These are phyloP conservation scores for Eurytoma adleriae DNA, from an alignment of 2,888 invertebrate genomes.

Conservation along the genomic window DNA sequence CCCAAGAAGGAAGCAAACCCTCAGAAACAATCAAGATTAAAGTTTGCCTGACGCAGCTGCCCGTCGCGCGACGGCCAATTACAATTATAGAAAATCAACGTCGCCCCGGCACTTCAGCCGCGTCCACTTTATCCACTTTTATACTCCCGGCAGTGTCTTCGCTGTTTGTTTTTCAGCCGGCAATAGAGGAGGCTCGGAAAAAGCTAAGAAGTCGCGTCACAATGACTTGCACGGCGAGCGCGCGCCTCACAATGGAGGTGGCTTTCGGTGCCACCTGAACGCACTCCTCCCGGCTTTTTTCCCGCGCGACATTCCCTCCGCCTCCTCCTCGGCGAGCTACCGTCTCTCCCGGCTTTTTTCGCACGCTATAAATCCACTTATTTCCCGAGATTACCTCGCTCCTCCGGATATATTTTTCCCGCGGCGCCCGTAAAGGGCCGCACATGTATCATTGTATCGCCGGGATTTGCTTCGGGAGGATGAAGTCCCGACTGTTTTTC, in stretches of 20 bases:
- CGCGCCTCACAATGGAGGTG: slow-evolving; percentile 51
- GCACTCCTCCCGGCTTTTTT: slow-evolving; percentile 32
- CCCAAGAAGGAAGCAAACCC: not conserved
- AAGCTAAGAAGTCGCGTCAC: slow-evolving; percentile 49
- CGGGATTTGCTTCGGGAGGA: slow-evolving; percentile 38
- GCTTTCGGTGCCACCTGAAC: slow-evolving; percentile 53
- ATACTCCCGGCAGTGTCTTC: not conserved
- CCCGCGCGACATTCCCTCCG: slow-evolving; percentile 3
- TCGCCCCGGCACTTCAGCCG: not conserved
- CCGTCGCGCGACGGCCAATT: slow-evolving; percentile 44
- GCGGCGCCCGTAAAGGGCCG: slow-evolving; percentile 53
- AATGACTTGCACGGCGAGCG: slow-evolving; percentile 50
- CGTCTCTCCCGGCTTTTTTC: slow-evolving; percentile 44
- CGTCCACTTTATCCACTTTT: slow-evolving; percentile 35
- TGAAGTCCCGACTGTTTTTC: slow-evolving; percentile 22
- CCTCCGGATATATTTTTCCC: slow-evolving; percentile 55
- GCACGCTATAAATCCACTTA: slow-evolving; percentile 61
- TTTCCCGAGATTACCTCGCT: slow-evolving; percentile 58
- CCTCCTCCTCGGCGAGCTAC: slow-evolving; percentile 1
- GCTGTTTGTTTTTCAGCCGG: slow-evolving; percentile 27
- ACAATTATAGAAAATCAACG: slow-evolving; percentile 50
- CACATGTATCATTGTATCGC: slow-evolving; percentile 33
- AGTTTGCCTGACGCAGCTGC: not conserved
- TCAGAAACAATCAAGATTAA: slow-evolving; percentile 40
- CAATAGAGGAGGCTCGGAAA: slow-evolving; percentile 10